Evolutionary conservation across 2,888 invertebrate species (phyloP).

Genomic region (Argynnis bischoffii): DNA sequence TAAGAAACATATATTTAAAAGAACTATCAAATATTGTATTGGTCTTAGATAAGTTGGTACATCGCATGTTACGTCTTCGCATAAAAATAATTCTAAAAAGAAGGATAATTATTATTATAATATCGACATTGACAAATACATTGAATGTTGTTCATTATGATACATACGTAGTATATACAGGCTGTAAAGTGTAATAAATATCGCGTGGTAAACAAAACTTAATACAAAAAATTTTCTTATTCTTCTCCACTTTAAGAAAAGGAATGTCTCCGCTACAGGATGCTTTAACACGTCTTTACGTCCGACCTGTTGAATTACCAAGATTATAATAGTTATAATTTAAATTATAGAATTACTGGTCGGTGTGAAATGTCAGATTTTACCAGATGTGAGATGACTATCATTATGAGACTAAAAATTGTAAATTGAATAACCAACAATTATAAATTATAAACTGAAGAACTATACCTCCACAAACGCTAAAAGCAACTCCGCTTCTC

Average conservation of each 20-base stretch:
- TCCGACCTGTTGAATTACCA: slow-evolving; percentile 79
- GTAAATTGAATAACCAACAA: no score
- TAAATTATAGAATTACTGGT: no score
- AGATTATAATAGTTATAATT: no score
- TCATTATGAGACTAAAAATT: no score
- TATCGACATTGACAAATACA: neutral
- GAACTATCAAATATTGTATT: slow-evolving; percentile 83
- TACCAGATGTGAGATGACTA: no score
- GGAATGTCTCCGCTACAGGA: slow-evolving; percentile 92
- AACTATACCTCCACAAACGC: slow-evolving; percentile 85
- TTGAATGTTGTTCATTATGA: slow-evolving; percentile 1
- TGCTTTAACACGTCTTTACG: slow-evolving; percentile 90
- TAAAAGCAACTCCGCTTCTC: slow-evolving; percentile 87
- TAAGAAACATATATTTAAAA: slow-evolving; percentile 84
- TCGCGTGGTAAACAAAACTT: slow-evolving; percentile 88
- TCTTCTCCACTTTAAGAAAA: slow-evolving; percentile 91
- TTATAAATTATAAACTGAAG: no score
- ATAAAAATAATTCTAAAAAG: slow-evolving; percentile 78
- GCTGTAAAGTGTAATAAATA: slow-evolving; percentile 89
- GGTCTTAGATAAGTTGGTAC: slow-evolving; percentile 68
- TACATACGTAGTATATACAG: slow-evolving; percentile 85
- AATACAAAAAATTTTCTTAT: slow-evolving; percentile 92
- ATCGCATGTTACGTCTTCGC: slow-evolving; percentile 66
- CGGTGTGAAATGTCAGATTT: no score
- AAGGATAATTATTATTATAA: neutral